A percentile compares a stretch with the other conserved stretches of the same genome.
Conservation (phyloP, 2,797 vertebrate species). For the Dicrostonyx torquatus region DNA sequence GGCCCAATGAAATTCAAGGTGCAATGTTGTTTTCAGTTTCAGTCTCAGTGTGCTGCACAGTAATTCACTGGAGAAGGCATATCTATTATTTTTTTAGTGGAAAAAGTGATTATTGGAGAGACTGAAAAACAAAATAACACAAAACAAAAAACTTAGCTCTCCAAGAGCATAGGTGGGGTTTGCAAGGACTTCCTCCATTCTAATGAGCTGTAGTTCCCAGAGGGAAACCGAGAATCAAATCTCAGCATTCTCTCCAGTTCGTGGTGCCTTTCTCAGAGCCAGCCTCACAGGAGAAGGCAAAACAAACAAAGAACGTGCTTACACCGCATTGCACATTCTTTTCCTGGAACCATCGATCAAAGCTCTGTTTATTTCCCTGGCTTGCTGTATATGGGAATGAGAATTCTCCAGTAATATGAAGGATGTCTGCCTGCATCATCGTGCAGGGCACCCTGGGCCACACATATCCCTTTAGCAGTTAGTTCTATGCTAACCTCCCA, state of each 20-base stretch:
- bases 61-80: slow-evolving; percentile 53
- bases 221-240: not conserved
- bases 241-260: not conserved
- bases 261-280: slow-evolving; percentile 1
- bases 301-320: not conserved
- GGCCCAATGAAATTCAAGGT: slow-evolving; percentile 40
- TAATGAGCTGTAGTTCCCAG: not conserved
- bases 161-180: not conserved
- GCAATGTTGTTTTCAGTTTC: slow-evolving; percentile 55
- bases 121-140: not conserved
- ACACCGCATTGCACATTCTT: slow-evolving; percentile 39
- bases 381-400: slow-evolving; percentile 45
- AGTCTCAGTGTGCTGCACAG: slow-evolving; percentile 19
- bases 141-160: not conserved
- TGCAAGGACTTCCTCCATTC: not conserved
- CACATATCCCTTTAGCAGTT: not conserved
- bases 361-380: slow-evolving; percentile 37
- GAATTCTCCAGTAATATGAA: slow-evolving; percentile 17
- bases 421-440: not conserved
- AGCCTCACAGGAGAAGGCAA: slow-evolving; percentile 31
- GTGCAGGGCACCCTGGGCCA: not conserved
- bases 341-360: slow-evolving; percentile 62
- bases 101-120: slow-evolving; percentile 37
- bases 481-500: not conserved
- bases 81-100: slow-evolving; percentile 58